These are phyloP conservation scores for Stegophylla sp. DNA, from an alignment of 2,888 invertebrate genomes.

Conservation along the genomic window DNA sequence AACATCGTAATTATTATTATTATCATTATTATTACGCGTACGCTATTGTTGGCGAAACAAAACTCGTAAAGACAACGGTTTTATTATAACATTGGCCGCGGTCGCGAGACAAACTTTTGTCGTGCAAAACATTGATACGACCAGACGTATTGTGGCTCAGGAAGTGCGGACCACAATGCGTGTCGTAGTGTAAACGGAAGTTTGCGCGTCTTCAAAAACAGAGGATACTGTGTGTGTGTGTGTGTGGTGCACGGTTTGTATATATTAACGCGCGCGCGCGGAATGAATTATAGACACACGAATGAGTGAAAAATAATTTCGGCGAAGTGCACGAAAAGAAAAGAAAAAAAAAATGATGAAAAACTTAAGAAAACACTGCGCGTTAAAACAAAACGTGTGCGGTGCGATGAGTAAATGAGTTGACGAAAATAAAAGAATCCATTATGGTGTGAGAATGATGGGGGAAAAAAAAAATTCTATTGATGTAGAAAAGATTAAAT, in stretches of 20 bases:
- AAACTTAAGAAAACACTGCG: too few relatives aligned
- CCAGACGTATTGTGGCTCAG: slow-evolving; percentile 23
- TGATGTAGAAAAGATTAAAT: too few relatives aligned
- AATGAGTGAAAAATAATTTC: neutral
- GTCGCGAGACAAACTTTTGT: slow-evolving; percentile 5
- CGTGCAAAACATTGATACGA: slow-evolving; percentile 26
- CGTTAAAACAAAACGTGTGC: too few relatives aligned
- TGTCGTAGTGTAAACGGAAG: slow-evolving; percentile 7
- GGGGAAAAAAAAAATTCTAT: too few relatives aligned
- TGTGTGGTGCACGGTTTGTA: neutral
- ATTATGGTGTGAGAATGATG: too few relatives aligned
- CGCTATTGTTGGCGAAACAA: neutral
- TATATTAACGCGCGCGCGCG: neutral
- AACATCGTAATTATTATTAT: too few relatives aligned
- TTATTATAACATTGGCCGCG: too few relatives aligned
- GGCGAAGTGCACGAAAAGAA: too few relatives aligned
- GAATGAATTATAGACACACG: neutral
- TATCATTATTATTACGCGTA: too few relatives aligned
- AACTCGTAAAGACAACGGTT: slow-evolving; percentile 22
- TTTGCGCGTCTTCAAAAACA: slow-evolving; percentile 12
- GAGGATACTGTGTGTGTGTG: neutral
- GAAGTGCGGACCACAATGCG: neutral
- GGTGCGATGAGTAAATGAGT: too few relatives aligned
- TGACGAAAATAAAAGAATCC: too few relatives aligned
- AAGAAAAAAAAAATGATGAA: too few relatives aligned